Conservation (phyloP, 2,888 invertebrate species). For the Pterobdella sp. region DNA sequence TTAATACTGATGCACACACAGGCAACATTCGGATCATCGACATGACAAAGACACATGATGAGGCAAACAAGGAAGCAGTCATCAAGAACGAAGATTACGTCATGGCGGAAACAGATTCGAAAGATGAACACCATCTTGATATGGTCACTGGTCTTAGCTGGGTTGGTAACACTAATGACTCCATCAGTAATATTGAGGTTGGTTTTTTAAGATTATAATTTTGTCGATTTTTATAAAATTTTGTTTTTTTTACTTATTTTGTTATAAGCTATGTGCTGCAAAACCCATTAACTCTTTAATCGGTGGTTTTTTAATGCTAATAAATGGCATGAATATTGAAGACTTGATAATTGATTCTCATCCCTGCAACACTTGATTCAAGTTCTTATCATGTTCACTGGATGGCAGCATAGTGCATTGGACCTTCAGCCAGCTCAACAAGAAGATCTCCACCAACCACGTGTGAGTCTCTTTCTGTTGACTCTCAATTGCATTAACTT, state of each 20-base stretch:
- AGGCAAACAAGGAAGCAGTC: not conserved
- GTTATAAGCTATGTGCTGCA: too few relatives aligned
- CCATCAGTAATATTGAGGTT: not conserved
- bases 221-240: too few relatives aligned
- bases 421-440: not conserved
- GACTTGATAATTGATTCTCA: too few relatives aligned
- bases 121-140: constrained; percentile 4
- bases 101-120: not conserved
- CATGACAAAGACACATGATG: not conserved
- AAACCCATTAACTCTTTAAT: too few relatives aligned
- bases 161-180: not conserved
- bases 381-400: not conserved
- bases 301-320: too few relatives aligned
- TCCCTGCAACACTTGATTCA: too few relatives aligned
- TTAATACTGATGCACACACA: not conserved
- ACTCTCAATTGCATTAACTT: too few relatives aligned
- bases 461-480: too few relatives aligned
- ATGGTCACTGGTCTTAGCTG: not conserved
- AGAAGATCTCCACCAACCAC: not conserved
- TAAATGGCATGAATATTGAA: too few relatives aligned
- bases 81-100: not conserved
- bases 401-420: not conserved
- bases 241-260: too few relatives aligned
- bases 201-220: too few relatives aligned
- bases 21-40: not conserved